Evolutionary conservation across 2,113 vertebrate genomes (phyloP), one percentile per base, ranked within the genome.

Genomic region (Progne subis): DNA sequence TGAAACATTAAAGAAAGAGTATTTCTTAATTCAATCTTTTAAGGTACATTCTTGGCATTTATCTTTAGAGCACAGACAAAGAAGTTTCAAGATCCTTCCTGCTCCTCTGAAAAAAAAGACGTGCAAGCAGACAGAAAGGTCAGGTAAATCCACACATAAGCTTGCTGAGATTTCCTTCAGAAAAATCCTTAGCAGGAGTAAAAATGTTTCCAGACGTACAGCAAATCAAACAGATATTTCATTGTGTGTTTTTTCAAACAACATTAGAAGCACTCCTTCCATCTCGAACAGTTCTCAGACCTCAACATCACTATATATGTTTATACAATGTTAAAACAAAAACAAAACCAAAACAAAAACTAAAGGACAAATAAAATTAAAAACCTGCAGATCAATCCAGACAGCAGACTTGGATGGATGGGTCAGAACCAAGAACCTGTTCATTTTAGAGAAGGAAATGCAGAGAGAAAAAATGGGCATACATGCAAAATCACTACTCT

Each of bases 71-170:
- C 31, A 86, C 75, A 85, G 71, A 86, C 84, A 96, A 95, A 95
- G 76, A 96, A 93, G 64, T 86, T 81, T 91, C 78, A 94, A 96
- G 81, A 95, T 95, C 63, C 95, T 95, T 95, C 96, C 94, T 96
- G 93, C 67, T 92, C 57, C 90, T 92, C 91, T 94, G 75, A 95
- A 96, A 97, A 97, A 95, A 93, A 88, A 91, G 81, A 96, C 67
- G 68, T 94, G 91, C 86, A 94, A 93, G 94, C 91, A 95, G 82
- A 96, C 56, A 78, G 82, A 96, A 96, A 97, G 96, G 95, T 96
- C 94, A 96, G 94, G 77, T 90, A 96, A 96, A 97, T 96, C 93
- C 88, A 95, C 92, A 96, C 0, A 57, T 82, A 96, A 94, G 90
- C 92, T 95, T 75, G 60, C 91, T 86, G 89, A 96, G 89, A 96